Conservation (phyloP, 1,140 invertebrate species). For the Chrysopa pallens region DNA sequence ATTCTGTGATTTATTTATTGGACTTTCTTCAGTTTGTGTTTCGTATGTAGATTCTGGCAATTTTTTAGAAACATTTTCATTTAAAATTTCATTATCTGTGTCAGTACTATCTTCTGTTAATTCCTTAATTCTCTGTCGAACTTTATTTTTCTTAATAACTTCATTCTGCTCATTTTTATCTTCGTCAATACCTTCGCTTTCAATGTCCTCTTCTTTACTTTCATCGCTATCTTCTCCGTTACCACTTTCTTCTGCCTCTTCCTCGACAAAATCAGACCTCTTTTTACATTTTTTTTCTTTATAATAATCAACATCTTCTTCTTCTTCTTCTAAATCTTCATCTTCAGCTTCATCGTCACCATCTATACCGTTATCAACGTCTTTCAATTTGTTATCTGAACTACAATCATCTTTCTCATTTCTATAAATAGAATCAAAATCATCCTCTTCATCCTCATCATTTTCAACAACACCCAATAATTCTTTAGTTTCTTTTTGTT, state of each 20-base stretch:
- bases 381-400: not conserved
- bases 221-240: constrained; percentile 18
- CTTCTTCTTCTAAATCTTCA: constrained; percentile 7
- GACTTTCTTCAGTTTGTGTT: constrained; percentile 3
- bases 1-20: not conserved
- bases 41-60: constrained; percentile 4
- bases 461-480: not conserved
- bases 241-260: constrained; percentile 20
- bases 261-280: constrained; percentile 14
- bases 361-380: not conserved
- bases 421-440: not conserved
- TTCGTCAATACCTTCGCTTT: constrained; percentile 20
- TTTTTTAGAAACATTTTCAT: constrained; percentile 1
- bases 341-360: constrained; percentile 2
- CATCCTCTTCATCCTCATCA: not conserved
- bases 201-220: constrained; percentile 8
- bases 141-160: constrained; percentile 11
- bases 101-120: constrained; percentile 14
- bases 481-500: too few species aligned
- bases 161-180: constrained; percentile 18
- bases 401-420: not conserved
- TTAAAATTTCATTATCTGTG: not conserved
- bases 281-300: constrained; percentile 14
- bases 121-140: constrained; percentile 7
- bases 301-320: constrained; percentile 14